Base-by-base conservation (phyloP, 35 echinoderm and acorn worm genomes). In the Hemicentrotus pulcherrimus region DNA sequence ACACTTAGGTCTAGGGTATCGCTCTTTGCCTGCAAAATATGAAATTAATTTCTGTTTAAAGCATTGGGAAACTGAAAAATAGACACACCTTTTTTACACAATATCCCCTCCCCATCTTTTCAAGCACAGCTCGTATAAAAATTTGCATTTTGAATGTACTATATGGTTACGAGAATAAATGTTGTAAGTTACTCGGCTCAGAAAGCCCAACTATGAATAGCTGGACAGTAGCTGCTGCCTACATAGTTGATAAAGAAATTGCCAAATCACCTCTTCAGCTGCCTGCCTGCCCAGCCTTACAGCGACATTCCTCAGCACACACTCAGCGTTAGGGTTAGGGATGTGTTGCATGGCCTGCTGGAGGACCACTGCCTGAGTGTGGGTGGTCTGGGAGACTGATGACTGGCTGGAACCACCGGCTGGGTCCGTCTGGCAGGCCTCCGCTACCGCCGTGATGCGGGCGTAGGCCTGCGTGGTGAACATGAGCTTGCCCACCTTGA, bases 311-410 rank as follows among this genome's bases (percentile, higher is more conserved):
- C 98, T 96, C 22, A 99, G 97, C 95, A 99, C 96, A 88, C 98
- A 99, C 78, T 99, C 98, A 2, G 98, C 96, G 86, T 96, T 97
- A 12, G 97, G 97, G 94, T 98, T 97, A 32, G 98, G 98, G 92
- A 99, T 98, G 95, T 97, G 96, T 94, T 99, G 98, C 86, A 99
- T 92, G 61, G 98, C 98, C 85, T 99, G 98, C 94, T 99, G 98
- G 13, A 99, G 86, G 32, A 99, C 96, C 19, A 99, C 92, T 16
- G 98, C 98, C 94, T 99, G 98, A 48, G 96, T 99, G 94, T 99
- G 98, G 32, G 97, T 95, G 32, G 92, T 96, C 50, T 94, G 94
- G 4, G 98, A 99, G 32, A 99, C 96, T 0, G 88, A 46, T 10
- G 96, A 59, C 65, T 94, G 95, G 30, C 96, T 86, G 18, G 95